phyloP scores from a whole-genome alignment of 2,888 invertebrate genomes.

The Heteropelma amictum region DNA sequence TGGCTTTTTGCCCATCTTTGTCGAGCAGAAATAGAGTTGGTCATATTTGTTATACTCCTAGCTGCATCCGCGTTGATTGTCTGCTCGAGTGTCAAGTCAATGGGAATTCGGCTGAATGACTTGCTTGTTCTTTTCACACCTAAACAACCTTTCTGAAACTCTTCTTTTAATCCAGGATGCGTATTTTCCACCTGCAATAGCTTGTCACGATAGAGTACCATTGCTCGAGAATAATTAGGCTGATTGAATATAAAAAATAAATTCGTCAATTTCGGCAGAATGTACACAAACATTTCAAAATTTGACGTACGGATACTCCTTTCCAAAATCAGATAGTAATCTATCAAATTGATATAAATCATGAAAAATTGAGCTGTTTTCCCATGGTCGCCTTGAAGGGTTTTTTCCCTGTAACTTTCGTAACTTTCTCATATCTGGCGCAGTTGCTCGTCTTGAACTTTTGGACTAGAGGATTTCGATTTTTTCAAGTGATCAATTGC shows the following conservation, averaged over 20 bases:
- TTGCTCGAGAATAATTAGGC: constrained; percentile 70
- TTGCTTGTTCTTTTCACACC: constrained; percentile 25
- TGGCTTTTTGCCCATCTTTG: constrained; percentile 59
- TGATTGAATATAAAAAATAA: constrained; percentile 70
- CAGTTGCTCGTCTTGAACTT: constrained; percentile 32
- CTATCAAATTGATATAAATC: constrained; percentile 63
- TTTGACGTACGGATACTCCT: constrained; percentile 66
- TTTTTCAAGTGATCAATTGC: background rate
- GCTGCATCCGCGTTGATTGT: constrained; percentile 64
- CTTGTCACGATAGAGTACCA: constrained; percentile 66
- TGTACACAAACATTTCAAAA: constrained; percentile 63
- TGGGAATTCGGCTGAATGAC: constrained; percentile 58
- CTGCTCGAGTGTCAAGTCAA: constrained; percentile 62
- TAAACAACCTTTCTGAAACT: constrained; percentile 17
- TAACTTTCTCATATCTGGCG: constrained; percentile 51
- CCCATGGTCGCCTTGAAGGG: constrained; percentile 61
- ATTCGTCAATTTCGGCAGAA: constrained; percentile 66
- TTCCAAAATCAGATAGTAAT: constrained; percentile 63
- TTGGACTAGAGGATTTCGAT: background rate
- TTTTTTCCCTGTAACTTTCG: constrained; percentile 55
- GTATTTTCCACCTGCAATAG: constrained; percentile 66
- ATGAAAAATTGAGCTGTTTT: constrained; percentile 69
- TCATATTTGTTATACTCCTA: constrained; percentile 56
- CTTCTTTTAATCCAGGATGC: constrained; percentile 65
- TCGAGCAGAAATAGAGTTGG: constrained; percentile 60